A percentile compares a stretch with the other conserved stretches of the same genome.
Conservation (phyloP, 2,113 vertebrate genomes). For the Platycercus adscitus region DNA sequence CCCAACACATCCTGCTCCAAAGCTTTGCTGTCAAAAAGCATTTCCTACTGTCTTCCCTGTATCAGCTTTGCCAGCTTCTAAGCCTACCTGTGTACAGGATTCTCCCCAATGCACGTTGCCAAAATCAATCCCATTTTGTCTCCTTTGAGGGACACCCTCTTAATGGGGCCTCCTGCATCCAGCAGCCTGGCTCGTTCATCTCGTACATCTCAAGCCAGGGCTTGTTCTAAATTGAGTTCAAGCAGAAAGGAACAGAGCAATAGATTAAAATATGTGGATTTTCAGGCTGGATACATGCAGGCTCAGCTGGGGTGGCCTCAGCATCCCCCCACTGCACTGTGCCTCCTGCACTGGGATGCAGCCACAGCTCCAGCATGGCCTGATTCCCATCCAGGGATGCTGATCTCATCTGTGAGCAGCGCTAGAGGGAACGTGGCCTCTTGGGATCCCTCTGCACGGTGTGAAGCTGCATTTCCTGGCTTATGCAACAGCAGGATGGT, state of each 20-base stretch:
- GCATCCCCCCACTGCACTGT: neutral
- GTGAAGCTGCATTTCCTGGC: neutral
- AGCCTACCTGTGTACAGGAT: neutral
- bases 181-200: fast-evolving
- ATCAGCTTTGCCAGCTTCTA: neutral
- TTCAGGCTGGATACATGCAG: neutral
- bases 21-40: neutral
- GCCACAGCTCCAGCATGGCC: neutral
- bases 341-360: neutral
- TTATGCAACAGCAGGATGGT: neutral
- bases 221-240: neutral
- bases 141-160: neutral
- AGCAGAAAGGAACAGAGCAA: neutral
- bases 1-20: neutral
- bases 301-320: neutral
- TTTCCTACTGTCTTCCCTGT: neutral
- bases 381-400: neutral
- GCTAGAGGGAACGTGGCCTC: neutral
- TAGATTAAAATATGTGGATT: neutral
- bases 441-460: neutral
- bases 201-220: neutral
- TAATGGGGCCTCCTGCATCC: neutral
- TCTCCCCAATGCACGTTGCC: neutral
- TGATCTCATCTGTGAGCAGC: fast-evolving
- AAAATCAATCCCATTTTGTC: neutral